Percentiles rank a stretch among this genome's conserved stretches.
Evolutionary conservation across 2,113 vertebrate genomes (phyloP).

Genomic region (Trochalopteron elliotii): DNA sequence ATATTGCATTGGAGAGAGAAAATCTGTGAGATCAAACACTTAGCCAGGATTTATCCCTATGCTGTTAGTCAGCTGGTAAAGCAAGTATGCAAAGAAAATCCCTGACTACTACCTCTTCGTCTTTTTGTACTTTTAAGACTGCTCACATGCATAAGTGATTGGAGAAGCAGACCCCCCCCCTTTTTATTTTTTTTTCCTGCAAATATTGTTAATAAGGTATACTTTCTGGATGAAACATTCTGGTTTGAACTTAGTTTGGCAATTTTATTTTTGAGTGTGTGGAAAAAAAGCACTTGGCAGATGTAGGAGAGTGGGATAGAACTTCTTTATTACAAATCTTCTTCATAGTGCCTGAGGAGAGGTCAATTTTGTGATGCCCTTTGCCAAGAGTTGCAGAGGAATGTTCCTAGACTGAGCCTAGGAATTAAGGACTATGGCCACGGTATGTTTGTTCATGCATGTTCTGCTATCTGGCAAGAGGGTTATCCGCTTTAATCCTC

Average conservation of each 20-base stretch:
- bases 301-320: background rate
- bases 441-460: background rate
- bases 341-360: background rate
- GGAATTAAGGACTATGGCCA: background rate
- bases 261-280: background rate
- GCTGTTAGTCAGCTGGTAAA: background rate
- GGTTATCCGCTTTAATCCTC: background rate
- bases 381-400: background rate
- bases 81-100: background rate
- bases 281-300: background rate
- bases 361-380: background rate
- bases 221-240: background rate
- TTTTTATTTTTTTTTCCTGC: background rate
- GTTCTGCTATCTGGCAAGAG: background rate
- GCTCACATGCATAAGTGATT: background rate
- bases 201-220: background rate
- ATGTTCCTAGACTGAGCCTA: background rate
- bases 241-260: background rate
- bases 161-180: background rate
- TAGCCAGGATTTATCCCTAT: background rate
- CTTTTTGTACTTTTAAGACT: background rate
- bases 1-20: background rate
- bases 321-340: background rate
- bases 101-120: background rate
- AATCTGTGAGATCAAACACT: background rate